Evolutionary conservation across 2,888 invertebrate genomes (phyloP).

Genomic region (Paralinhomoeus sp.): DNA sequence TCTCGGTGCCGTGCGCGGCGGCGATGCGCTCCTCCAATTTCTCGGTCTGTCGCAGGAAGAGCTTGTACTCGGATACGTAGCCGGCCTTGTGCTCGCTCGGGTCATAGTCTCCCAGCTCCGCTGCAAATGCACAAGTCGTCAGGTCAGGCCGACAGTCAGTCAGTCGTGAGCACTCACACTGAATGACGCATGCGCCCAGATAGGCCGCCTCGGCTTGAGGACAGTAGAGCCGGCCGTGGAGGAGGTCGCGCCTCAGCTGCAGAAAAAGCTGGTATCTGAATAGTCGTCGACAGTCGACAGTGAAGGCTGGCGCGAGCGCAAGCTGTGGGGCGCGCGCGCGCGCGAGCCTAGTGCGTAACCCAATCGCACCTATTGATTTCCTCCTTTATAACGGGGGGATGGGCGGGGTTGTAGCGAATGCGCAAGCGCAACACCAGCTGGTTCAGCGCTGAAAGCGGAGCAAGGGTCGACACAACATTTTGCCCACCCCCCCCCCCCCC

Average conservation of each 20-base stretch:
- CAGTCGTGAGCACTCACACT: constrained; percentile 48
- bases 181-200: constrained; percentile 69
- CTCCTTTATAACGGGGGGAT: constrained; percentile 71
- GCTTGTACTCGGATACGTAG: constrained; percentile 69
- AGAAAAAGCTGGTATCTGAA: constrained; percentile 62
- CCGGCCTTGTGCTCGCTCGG: constrained; percentile 53
- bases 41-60: constrained; percentile 72
- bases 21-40: constrained; percentile 74
- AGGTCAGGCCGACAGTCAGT: no score
- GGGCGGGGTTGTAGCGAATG: constrained; percentile 88
- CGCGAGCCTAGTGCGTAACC: no score
- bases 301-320: no score
- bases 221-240: constrained; percentile 80
- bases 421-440: constrained; percentile 84
- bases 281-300: no score
- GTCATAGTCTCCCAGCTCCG: constrained; percentile 80
- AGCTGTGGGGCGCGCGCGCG: no score
- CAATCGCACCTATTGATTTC: constrained; percentile 50
- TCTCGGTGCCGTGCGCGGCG: constrained; percentile 54
- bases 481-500: no score
- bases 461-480: no score
- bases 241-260: constrained; percentile 72
- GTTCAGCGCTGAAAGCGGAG: background rate
- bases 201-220: constrained; percentile 51
- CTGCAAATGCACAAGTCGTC: constrained; percentile 33